Evolutionary conservation across 2,797 vertebrate genomes (phyloP).

Genomic region (Synanceia verrucosa): DNA sequence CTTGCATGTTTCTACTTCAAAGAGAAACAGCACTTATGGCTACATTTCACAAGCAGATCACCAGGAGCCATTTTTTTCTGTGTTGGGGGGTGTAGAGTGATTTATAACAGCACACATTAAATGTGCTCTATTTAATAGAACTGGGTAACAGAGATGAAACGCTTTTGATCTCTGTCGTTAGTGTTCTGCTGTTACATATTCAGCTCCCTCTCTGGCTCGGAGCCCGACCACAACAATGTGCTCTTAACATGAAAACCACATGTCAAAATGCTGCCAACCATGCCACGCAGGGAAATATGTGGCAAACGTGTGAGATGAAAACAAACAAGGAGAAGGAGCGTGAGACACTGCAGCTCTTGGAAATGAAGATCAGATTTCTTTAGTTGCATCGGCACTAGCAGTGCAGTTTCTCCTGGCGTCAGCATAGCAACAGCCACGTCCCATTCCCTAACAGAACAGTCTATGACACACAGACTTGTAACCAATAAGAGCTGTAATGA

Average conservation of each 20-base stretch:
- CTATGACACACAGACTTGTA: constrained; percentile 77
- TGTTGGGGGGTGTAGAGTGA: constrained; percentile 22
- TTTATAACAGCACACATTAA: constrained; percentile 48
- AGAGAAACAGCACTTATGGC: constrained; percentile 66
- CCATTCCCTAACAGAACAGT: constrained; percentile 75
- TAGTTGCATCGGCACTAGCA: constrained; percentile 76
- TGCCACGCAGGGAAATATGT: constrained; percentile 27
- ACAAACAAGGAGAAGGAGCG: constrained; percentile 39
- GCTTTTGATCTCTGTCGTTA: constrained; percentile 64
- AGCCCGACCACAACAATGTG: constrained; percentile 43
- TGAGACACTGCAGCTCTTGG: constrained; percentile 60
- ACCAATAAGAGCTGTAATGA: constrained; percentile 80
- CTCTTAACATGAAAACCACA: constrained; percentile 35
- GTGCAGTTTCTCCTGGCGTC: constrained; percentile 77
- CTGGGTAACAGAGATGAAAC: constrained; percentile 49
- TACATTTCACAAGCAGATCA: constrained; percentile 67
- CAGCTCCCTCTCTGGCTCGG: constrained; percentile 24
- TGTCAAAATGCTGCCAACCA: constrained; percentile 10
- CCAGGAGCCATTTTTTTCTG: constrained; percentile 50
- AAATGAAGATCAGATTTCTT: constrained; percentile 75
- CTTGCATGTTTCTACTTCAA: constrained; percentile 74
- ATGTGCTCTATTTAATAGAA: constrained; percentile 63
- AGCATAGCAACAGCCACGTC: constrained; percentile 82
- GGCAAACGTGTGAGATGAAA: constrained; percentile 35
- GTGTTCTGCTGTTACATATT: constrained; percentile 41